Evolutionary conservation across 1,140 invertebrate genomes (phyloP), one percentile per base, ranked within the genome.

Genomic region (Heliconius eleuchia): DNA sequence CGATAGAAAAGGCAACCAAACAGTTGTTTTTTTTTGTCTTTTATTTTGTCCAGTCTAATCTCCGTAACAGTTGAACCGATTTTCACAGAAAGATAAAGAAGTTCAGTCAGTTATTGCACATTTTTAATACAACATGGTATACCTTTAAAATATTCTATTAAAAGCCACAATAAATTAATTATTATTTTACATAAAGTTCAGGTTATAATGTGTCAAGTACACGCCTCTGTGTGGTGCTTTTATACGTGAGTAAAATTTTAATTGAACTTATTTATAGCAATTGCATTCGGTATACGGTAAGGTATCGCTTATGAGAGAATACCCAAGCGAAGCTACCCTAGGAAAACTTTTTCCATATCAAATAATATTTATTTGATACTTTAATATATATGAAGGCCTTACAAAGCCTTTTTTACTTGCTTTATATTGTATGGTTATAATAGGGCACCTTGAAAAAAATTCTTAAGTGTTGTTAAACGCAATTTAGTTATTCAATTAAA

Each of bases 121-220:
- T 19, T 19, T 52, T 6, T 18, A 52, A 4, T 4, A 52, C 50
- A 52, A 19, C 16, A 34, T 6, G 6, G 13, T 5, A 1, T 19
- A 19, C 50, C 2, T 60, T n/a, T 60, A 3, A 60, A 60, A 60
- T 60, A 60, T 60, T 60, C n/a, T 23, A 60, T 11, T 60, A 60
- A 60, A 66, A 30, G 3, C 60, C 60, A 23, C 23, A 66, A 66
- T 16, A n/a, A 66, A 66, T 30, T 27, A 66, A 66, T 66, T 30
- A 55, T 55, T 55, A 66, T 66, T 66, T 27, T 27, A 66, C 60
- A 66, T 30, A 66, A 66, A 16, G 37, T 7, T 75, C 39, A 37
- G n/a, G 13, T 50, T 52, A 37, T 13, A 55, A 71, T 46, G n/a
- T 52, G 75, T 76, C 75, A 76, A 76, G 75, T 23, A 52, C 75